Base-by-base conservation (phyloP, 2,888 invertebrate genomes). In the Prosapia bicincta region DNA sequence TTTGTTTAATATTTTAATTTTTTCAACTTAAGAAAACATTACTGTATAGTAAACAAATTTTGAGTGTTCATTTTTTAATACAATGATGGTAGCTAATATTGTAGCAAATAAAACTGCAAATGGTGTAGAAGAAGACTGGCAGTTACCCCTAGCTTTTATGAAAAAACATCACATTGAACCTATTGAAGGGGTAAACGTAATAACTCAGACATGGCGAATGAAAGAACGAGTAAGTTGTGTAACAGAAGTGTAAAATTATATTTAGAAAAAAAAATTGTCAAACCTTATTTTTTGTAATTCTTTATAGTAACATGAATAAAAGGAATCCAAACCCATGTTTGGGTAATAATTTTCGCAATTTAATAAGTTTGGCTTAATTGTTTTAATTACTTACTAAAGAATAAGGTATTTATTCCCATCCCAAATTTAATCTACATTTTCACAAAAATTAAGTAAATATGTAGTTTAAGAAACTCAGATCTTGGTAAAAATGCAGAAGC, bases 161-260 rank as follows among this genome's bases (percentile, higher is more conserved):
- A 88, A 91, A 83, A 90, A 90, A 78, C 88, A 94, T 68, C 94
- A 96, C 82, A 89, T 89, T 76, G 93, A 94, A 82, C 85, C 87
- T 66, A 92, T 93, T 77, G 90, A 91, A 82, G 91, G 91, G 13
- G 87, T 89, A 71, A 87, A 88, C 81, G 89, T 89, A 81, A 87
- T 90, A 76, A 88, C 90, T 10, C 94, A 95, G 82, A 90, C 93
- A 79, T 98, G 97, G 97, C 89, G 97, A 81, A 95, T 97, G 88
- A 95, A 96, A 84, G 96, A 96, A 84, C 90, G 96, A 88, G 94
- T 94, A 85, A 83, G 78, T 69, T 74, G 30, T 30, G 9, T 30
- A 26, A 20, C 10, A 65, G 43, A n/a, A 71, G 26, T n/a, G n/a
- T n/a, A n/a, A n/a, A n/a, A n/a, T n/a, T n/a, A n/a, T n/a, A n/a